These are phyloP conservation scores for Pseudorhiza aurosa DNA, from an alignment of 30 jellyfish, hydroid and myxozoan genomes.

Conservation along the genomic window DNA sequence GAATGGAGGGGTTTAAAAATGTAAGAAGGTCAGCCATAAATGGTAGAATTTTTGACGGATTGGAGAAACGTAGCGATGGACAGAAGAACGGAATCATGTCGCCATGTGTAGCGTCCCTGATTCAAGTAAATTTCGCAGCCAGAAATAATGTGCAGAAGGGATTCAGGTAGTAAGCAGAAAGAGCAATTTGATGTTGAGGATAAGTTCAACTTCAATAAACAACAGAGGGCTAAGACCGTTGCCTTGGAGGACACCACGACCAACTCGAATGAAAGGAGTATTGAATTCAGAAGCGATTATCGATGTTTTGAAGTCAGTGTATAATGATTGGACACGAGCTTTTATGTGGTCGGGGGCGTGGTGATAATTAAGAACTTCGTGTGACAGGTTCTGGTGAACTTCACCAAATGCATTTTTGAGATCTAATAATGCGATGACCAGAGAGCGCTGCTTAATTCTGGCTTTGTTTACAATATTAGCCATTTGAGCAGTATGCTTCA, in stretches of 20 bases:
- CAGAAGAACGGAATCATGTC: too few relatives aligned
- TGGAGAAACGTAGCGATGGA: too few relatives aligned
- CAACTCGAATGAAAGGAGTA: background rate
- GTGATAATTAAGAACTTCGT: slow-evolving; percentile 12
- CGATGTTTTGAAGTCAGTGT: slow-evolving; percentile 17
- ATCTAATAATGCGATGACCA: slow-evolving; percentile 20
- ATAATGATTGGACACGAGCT: slow-evolving; percentile 3
- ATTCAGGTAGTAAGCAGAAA: too few relatives aligned
- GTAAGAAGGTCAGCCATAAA: too few relatives aligned
- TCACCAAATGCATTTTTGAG: slow-evolving; percentile 21
- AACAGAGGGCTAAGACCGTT: slow-evolving; percentile 19
- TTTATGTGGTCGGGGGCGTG: slow-evolving; percentile 17
- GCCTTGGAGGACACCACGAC: background rate
- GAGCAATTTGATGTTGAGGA: too few relatives aligned
- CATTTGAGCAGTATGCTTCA: slow-evolving; percentile 42
- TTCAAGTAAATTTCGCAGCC: too few relatives aligned
- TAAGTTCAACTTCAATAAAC: too few relatives aligned
- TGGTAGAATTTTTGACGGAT: too few relatives aligned
- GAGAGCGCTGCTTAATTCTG: slow-evolving; percentile 24
- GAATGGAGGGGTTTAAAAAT: too few relatives aligned
- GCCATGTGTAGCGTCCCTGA: too few relatives aligned
- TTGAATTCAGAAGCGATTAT: background rate
- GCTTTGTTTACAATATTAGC: slow-evolving; percentile 41
- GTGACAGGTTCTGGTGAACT: slow-evolving; percentile 11
- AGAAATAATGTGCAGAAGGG: too few relatives aligned